Conservation (phyloP, 2,888 invertebrate species). For the Hofmannophila pseudospretella region DNA sequence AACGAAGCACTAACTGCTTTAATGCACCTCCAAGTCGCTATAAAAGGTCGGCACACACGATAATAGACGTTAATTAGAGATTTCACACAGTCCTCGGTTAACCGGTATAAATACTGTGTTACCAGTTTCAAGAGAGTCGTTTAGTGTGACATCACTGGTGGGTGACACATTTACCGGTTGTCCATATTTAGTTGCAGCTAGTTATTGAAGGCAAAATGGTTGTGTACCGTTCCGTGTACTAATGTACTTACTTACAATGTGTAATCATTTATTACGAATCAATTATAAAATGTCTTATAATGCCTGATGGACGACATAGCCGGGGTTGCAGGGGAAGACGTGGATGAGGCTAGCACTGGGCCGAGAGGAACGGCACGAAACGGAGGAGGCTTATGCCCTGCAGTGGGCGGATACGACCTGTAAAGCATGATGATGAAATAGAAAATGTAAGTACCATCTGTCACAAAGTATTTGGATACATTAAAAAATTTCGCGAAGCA, state of each 20-base stretch:
- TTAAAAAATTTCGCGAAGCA: no score
- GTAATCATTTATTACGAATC: no score
- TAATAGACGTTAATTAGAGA: conserved; percentile 45
- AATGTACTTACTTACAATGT: not conserved
- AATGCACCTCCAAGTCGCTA: conserved; percentile 12
- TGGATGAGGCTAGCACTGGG: no score
- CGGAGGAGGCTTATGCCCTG: no score
- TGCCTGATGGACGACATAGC: no score
- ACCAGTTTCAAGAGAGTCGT: conserved; percentile 10
- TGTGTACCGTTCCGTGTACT: conserved; percentile 9
- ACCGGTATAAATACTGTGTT: conserved; percentile 23
- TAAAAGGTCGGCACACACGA: conserved; percentile 26
- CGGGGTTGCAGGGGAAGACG: no score
- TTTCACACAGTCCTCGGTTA: conserved; percentile 42
- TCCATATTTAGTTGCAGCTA: conserved; percentile 10
- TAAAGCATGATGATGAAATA: no score
- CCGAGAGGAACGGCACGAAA: no score
- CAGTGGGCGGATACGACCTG: no score
- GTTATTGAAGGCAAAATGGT: conserved; percentile 6
- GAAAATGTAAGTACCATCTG: no score
- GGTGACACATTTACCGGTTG: conserved; percentile 14
- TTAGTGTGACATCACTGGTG: conserved; percentile 24
- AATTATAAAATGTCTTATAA: no score
- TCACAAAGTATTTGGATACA: no score
- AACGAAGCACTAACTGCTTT: not conserved